These are phyloP conservation scores for Spicauda simplicius DNA, from an alignment of 2,888 invertebrate genomes.

Conservation along the genomic window DNA sequence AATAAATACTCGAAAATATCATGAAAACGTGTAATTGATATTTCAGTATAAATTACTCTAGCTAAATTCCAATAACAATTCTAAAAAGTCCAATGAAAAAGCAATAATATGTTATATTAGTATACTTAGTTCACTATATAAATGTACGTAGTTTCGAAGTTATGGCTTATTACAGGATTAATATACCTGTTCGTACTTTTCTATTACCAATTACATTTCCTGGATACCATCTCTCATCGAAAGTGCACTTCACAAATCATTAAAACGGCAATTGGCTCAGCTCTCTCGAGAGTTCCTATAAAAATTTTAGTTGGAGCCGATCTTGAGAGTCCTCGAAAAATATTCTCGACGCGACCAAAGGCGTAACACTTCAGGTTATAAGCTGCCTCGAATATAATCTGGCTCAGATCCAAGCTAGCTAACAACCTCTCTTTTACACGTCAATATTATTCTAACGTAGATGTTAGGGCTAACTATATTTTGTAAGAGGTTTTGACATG, in stretches of 20 bases:
- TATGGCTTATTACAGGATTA: neutral
- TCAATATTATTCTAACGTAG: slow-evolving; percentile 30
- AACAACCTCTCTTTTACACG: slow-evolving; percentile 34
- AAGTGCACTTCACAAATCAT: slow-evolving; percentile 32
- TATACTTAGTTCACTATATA: no score
- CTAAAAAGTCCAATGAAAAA: no score
- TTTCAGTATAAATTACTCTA: no score
- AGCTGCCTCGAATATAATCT: slow-evolving; percentile 33
- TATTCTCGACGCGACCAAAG: slow-evolving; percentile 32
- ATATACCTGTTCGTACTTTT: neutral
- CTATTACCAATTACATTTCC: slow-evolving; percentile 14
- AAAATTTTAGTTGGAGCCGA: slow-evolving; percentile 35
- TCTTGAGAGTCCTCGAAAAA: slow-evolving; percentile 32
- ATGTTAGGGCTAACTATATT: slow-evolving; percentile 17
- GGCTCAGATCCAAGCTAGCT: slow-evolving; percentile 30
- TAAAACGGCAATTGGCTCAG: slow-evolving; percentile 34
- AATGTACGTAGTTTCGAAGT: no score
- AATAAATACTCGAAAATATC: no score
- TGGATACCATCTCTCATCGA: slow-evolving; percentile 15
- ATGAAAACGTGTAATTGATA: no score
- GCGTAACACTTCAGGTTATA: slow-evolving; percentile 37
- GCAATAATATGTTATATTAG: no score
- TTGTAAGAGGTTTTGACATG: neutral
- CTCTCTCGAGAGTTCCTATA: slow-evolving; percentile 32
- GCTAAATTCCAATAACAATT: no score